Base-by-base conservation (phyloP, 1,140 invertebrate species). In the Caenorhabditis remanei region DNA sequence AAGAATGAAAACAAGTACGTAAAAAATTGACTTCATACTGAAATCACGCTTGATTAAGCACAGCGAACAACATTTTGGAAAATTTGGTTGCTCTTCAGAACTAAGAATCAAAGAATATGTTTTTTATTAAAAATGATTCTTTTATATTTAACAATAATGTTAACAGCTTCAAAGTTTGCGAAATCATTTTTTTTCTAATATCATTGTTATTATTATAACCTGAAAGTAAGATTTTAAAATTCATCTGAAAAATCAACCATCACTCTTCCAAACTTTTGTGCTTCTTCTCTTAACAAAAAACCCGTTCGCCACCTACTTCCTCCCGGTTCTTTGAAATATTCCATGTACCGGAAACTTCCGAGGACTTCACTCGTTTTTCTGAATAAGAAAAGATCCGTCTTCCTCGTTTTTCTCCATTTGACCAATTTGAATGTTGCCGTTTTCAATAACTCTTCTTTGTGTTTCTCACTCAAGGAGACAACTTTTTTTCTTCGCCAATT, bases 401-500 rank as follows among this genome's bases (percentile, higher is more conserved):
- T 71, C 14, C 14, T 71, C 65, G 40, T 71, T 46, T 71, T 71
- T 46, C n/a, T n/a, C 11, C 14, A 46, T 14, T 71, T 14, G 14
- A 71, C 40, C 43, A 71, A 71, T 71, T 46, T 24, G 46, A 79
- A 79, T 79, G 71, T 79, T 79, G 71, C 71, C n/a, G 24, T 79
- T 79, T 50, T 79, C 71, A 50, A 79, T 79, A 79, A 79, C 71
- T 63, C 43, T 71, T 71, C 41, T 71, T 71, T 16, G 9, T 53
- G 9, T 53, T 50, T 11, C 14, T 50, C 50, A 24, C 8, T 79
- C 9, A 16, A 79, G n/a, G 19, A 50, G 46, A 50, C 32, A 79
- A 50, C 46, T 79, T 48, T 50, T 32, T 79, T 79, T 50, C 32
- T 50, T 79, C 6, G 8, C 4, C 43, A 79, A 79, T 79, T 79